phyloP scores from a whole-genome alignment of 2,888 invertebrate genomes.

The Spicauda simplicius region DNA sequence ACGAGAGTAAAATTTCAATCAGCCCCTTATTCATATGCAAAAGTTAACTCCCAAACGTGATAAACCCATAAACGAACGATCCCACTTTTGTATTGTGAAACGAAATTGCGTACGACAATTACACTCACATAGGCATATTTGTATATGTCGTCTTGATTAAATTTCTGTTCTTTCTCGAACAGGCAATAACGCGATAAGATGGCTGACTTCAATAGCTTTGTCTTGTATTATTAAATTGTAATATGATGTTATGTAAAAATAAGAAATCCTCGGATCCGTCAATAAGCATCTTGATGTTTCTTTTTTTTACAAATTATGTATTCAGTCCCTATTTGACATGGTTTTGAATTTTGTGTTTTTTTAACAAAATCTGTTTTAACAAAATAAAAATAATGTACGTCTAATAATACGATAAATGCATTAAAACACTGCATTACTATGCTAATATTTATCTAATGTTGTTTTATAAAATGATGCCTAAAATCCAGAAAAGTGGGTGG shows the following conservation, averaged over 20 bases:
- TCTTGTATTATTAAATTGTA: slow-evolving; percentile 32
- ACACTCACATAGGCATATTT: slow-evolving; percentile 35
- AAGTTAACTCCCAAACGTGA: slow-evolving; percentile 54
- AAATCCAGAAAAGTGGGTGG: no score
- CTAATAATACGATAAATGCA: no score
- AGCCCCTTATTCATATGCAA: slow-evolving; percentile 79
- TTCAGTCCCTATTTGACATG: no score
- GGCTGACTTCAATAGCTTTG: slow-evolving; percentile 31
- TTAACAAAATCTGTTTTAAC: no score
- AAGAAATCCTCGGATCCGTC: slow-evolving; percentile 14
- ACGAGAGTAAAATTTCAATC: slow-evolving; percentile 80
- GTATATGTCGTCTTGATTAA: slow-evolving; percentile 42
- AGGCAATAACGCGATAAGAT: slow-evolving; percentile 39
- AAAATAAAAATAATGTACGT: no score
- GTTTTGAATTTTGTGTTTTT: no score
- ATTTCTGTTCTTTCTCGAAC: slow-evolving; percentile 40
- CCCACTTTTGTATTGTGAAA: slow-evolving; percentile 35
- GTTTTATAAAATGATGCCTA: no score
- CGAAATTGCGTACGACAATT: slow-evolving; percentile 35
- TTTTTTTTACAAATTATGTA: neutral
- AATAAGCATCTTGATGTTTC: neutral
- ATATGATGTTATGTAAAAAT: slow-evolving; percentile 21
- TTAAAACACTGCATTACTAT: no score
- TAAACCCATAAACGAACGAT: slow-evolving; percentile 29
- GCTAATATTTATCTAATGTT: no score